Percentiles rank a stretch among this genome's conserved stretches.
phyloP scores from a whole-genome alignment of 1,140 invertebrate species.

The Stegodyphus mimosarum region DNA sequence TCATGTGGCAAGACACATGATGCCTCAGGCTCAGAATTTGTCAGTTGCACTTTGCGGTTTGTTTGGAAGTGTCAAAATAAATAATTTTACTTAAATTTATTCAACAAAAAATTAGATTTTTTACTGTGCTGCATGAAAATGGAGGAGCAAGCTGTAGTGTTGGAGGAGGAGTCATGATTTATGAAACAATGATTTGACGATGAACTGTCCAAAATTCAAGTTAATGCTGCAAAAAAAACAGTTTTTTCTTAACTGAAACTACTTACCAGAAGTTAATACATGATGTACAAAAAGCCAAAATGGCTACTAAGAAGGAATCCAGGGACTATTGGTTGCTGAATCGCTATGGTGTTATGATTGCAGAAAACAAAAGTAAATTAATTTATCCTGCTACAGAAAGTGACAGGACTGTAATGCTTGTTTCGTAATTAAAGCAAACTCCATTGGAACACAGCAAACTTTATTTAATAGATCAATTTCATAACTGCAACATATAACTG shows the following conservation, averaged over 20 bases:
- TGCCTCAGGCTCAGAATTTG: too few species aligned
- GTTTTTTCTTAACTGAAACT: neutral
- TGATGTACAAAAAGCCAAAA: neutral
- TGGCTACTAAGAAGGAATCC: neutral
- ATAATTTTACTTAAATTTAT: too few species aligned
- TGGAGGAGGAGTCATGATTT: neutral
- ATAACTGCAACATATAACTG: too few species aligned
- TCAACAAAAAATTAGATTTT: too few species aligned
- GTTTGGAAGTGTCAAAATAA: too few species aligned
- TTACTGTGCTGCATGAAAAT: too few species aligned
- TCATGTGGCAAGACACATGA: too few species aligned
- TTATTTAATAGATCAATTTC: too few species aligned
- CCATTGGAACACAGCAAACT: too few species aligned
- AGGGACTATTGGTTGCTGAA: neutral
- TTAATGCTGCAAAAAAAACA: neutral
- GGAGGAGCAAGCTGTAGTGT: neutral
- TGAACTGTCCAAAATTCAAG: neutral
- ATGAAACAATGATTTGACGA: neutral
- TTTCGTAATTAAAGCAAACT: too few species aligned
- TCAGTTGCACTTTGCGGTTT: too few species aligned
- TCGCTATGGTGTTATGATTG: neutral
- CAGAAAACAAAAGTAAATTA: neutral
- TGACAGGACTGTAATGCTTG: too few species aligned
- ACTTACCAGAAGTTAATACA: neutral
- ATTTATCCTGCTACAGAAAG: conserved; percentile 31